Percentiles rank a stretch among this genome's conserved stretches.
Evolutionary conservation across 2,113 vertebrate species (phyloP).

Genomic region (Azemiops feae): DNA sequence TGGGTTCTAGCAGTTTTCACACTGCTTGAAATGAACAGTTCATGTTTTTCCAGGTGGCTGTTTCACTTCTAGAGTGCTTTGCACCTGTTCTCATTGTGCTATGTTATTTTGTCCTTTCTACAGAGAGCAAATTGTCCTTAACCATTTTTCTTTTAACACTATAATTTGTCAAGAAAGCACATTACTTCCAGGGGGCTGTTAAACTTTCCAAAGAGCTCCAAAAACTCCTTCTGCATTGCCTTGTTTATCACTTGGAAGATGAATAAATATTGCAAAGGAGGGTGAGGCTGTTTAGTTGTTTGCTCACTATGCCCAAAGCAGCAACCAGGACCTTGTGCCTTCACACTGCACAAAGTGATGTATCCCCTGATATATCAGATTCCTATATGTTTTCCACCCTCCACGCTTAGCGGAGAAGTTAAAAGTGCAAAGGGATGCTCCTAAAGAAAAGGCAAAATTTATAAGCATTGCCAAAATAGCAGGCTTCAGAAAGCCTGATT

Average conservation of each 20-base stretch:
- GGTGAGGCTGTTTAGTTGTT: background rate
- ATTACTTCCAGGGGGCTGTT: background rate
- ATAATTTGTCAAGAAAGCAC: background rate
- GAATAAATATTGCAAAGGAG: background rate
- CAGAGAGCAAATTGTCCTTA: background rate
- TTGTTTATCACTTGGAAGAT: background rate
- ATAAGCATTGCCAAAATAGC: background rate
- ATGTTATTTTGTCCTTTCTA: fast-evolving
- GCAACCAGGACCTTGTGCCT: background rate
- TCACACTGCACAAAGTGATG: background rate
- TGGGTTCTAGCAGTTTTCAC: background rate
- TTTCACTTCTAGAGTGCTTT: background rate
- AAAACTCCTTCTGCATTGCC: background rate
- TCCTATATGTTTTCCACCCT: background rate
- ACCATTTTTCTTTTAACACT: background rate
- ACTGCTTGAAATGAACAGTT: background rate
- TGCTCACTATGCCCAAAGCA: background rate
- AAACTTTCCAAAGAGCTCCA: background rate
- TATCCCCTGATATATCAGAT: background rate
- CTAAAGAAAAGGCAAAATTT: background rate
- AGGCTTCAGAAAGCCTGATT: background rate
- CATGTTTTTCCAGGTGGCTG: background rate
- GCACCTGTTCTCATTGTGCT: fast-evolving
- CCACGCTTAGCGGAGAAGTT: background rate
- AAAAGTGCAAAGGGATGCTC: background rate